Evolutionary conservation across 2,113 vertebrate species (phyloP), one percentile per base, ranked within the genome.

Genomic region (Silurus glanis): DNA sequence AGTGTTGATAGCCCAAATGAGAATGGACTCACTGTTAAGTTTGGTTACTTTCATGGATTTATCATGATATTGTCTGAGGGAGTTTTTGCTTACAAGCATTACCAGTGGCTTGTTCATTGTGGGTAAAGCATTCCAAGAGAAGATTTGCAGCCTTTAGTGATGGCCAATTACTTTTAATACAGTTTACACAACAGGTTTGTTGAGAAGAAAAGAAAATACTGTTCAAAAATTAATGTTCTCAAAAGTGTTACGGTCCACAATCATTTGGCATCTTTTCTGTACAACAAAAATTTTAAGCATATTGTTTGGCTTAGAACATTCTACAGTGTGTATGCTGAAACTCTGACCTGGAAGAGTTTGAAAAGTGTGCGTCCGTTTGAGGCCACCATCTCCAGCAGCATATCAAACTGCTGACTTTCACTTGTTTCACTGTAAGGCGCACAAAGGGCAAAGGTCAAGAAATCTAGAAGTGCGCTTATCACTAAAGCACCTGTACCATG

Each of bases 371-470:
- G 96, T 85, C 98, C 98, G 83, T 99, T 96, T 83, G 95, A 96
- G 19, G 98, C 98, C 76, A 97, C 98, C 98, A 99, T 99, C 92
- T 99, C 98, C 59, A 99, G 94, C 86, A 99, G 93, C 98, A 99
- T 99, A 93, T 99, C 98, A 91, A 99, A 99, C 92, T 99, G 98
- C 93, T 99, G 98, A 82, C 98, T 96, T 92, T 99, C 98, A 5
- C 97, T 99, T 80, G 98, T 99, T 93, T 99, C 98, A 86, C 98
- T 99, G 91, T 99, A 99, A 0, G 98, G 98, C 88, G 98, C 98
- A 94, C 98, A 99, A n/a, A 99, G 97, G 84, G 98, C 96, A 94
- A 99, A 99, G 3, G 98, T 99, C 91, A 99, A 94, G 94, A 99
- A 99, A 95, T 99, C 98, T 95, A 99, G 93, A 89, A 99, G 96